Evolutionary conservation across 2,113 vertebrate genomes (phyloP).

Genomic region (Corvus hawaiiensis): DNA sequence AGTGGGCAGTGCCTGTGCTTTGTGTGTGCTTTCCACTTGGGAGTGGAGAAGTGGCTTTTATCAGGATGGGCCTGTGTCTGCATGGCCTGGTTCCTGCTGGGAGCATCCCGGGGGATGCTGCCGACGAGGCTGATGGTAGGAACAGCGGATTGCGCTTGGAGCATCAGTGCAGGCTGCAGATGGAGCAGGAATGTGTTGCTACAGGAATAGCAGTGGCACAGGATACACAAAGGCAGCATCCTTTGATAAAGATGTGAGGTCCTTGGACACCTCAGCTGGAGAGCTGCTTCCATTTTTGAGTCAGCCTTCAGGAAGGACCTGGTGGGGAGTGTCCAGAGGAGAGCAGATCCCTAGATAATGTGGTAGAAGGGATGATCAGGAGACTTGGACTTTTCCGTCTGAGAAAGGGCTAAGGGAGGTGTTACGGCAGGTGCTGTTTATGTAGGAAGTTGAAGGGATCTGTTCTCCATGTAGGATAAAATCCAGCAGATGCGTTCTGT

Average conservation of each 20-base stretch:
- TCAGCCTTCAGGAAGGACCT: background rate
- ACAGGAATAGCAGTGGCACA: background rate
- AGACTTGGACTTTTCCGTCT: background rate
- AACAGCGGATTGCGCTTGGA: background rate
- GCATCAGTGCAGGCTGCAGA: background rate
- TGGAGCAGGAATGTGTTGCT: background rate
- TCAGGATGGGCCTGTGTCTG: background rate
- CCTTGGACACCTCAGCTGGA: background rate
- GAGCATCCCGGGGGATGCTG: background rate
- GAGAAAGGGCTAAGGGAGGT: background rate
- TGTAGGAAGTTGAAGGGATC: background rate
- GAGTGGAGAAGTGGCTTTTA: background rate
- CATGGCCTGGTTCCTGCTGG: background rate
- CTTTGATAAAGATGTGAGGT: background rate
- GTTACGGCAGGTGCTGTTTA: background rate
- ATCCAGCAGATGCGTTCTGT: background rate
- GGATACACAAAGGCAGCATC: background rate
- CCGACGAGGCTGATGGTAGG: background rate
- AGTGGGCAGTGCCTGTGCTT: background rate
- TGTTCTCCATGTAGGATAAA: background rate
- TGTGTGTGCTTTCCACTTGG: background rate
- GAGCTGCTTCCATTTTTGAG: background rate
- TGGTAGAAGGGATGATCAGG: background rate
- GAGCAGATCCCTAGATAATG: rapidly evolving
- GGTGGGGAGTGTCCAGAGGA: background rate